phyloP scores from a whole-genome alignment of 2,888 invertebrate genomes.

The Scrobipalpa costella region DNA sequence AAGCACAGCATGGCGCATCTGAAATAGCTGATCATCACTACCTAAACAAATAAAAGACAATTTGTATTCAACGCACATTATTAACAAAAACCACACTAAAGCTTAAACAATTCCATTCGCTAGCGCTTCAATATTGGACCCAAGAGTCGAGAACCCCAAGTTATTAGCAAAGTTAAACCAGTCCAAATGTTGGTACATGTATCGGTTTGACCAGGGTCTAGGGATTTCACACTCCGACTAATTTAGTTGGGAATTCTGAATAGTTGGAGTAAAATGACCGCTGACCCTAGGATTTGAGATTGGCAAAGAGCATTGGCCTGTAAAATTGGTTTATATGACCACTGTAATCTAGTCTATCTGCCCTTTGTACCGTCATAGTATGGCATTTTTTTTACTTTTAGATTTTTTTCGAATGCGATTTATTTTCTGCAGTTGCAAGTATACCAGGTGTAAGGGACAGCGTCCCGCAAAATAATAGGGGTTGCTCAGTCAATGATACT shows the following conservation, averaged over 20 bases:
- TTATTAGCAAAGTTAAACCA: conserved; percentile 21
- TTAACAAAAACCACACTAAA: background rate
- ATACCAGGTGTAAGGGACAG: no score
- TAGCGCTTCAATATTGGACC: background rate
- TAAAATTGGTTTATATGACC: background rate
- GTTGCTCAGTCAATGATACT: no score
- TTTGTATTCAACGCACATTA: background rate
- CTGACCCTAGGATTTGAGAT: background rate
- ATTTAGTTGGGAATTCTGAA: background rate
- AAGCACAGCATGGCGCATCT: no score
- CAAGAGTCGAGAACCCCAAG: background rate
- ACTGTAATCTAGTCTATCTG: background rate
- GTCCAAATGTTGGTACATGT: conserved; percentile 8
- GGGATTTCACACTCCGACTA: conserved; percentile 12
- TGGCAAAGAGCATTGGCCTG: background rate
- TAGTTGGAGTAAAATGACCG: background rate
- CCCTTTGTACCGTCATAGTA: background rate
- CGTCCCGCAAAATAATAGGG: no score
- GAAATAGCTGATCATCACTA: no score
- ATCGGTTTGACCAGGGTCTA: conserved; percentile 3
- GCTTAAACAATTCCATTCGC: background rate
- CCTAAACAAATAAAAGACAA: no score
- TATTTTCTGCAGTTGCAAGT: no score
- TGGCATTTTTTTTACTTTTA: background rate
- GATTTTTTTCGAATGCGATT: no score